Conservation (phyloP, 1,140 invertebrate genomes). For the Bombus sylvicola region DNA sequence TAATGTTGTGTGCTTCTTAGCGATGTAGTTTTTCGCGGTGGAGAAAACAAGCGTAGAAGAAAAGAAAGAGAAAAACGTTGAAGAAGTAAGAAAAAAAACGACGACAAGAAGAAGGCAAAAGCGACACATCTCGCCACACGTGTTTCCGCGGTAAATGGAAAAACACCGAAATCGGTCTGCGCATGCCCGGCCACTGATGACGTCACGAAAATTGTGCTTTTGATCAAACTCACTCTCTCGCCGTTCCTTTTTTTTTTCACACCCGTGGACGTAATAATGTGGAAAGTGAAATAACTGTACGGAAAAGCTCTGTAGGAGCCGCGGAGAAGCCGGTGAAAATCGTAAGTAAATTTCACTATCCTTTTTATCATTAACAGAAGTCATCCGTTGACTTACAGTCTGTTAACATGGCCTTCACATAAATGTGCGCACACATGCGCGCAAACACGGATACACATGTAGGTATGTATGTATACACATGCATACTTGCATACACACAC, state of each 20-base stretch:
- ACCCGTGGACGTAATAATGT: slow-evolving; percentile 69
- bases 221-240: slow-evolving; percentile 75
- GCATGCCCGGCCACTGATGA: slow-evolving; percentile 80
- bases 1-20: slow-evolving; percentile 72
- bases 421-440: slow-evolving; percentile 20
- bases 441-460: neutral
- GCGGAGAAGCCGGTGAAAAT: slow-evolving; percentile 70
- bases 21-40: slow-evolving; percentile 63
- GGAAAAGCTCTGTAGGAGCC: slow-evolving; percentile 61
- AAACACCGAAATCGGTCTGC: slow-evolving; percentile 81
- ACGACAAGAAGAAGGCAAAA: neutral
- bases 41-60: neutral
- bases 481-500: neutral
- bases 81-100: neutral
- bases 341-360: slow-evolving; percentile 68
- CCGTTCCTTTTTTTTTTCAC: slow-evolving; percentile 62
- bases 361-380: slow-evolving; percentile 65
- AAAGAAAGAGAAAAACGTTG: neutral
- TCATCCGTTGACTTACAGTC: slow-evolving; percentile 63
- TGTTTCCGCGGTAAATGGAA: slow-evolving; percentile 78
- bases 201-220: slow-evolving; percentile 82
- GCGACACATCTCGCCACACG: slow-evolving; percentile 64
- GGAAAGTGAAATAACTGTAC: slow-evolving; percentile 73
- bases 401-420: slow-evolving; percentile 74
- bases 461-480: neutral